phyloP scores from a whole-genome alignment of 2,113 vertebrate species.

The Dicerorhinus sumatrensis region DNA sequence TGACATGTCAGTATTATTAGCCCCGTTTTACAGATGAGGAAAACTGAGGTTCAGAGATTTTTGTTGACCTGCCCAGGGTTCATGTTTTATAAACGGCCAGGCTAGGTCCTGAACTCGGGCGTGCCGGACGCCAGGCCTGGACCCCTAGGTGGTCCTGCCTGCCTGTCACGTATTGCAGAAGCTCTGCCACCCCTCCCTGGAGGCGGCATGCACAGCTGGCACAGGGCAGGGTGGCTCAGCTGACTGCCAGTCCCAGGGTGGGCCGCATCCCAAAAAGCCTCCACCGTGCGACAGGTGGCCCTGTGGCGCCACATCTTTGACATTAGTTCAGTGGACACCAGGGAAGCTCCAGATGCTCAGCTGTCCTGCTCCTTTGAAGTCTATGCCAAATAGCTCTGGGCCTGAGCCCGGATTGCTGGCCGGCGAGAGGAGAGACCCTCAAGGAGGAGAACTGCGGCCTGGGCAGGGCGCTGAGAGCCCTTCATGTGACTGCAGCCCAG shows the following conservation, averaged over 20 bases:
- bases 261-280: not conserved
- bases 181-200: not conserved
- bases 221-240: constrained; percentile 16
- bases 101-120: not conserved
- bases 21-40: not conserved
- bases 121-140: not conserved
- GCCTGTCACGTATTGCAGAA: not conserved
- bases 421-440: not conserved
- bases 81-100: not conserved
- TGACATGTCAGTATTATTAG: not conserved
- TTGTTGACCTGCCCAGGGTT: not conserved
- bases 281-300: constrained; percentile 80
- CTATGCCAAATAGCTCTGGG: not conserved
- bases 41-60: not conserved
- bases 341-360: constrained; percentile 68
- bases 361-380: constrained; percentile 82
- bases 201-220: not conserved
- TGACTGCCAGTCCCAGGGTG: not conserved
- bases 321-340: rapidly evolving
- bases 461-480: not conserved
- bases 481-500: not conserved
- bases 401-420: not conserved
- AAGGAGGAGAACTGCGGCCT: rapidly evolving
- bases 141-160: not conserved
- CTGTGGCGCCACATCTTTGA: not conserved